These are phyloP conservation scores for Percina caprodes DNA, from an alignment of 2,113 vertebrate species.

Conservation along the genomic window DNA sequence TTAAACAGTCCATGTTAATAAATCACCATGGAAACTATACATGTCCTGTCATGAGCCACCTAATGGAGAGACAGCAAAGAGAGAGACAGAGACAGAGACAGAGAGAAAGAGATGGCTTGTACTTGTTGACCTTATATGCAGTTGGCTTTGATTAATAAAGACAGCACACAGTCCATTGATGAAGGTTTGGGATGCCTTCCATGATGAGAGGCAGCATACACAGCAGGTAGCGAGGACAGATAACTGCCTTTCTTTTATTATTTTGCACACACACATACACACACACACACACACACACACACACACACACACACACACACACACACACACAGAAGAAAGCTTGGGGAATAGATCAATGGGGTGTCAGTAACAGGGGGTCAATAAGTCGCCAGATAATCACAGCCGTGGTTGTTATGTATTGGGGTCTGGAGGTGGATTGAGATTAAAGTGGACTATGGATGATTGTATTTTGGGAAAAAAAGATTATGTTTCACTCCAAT, in stretches of 20 bases:
- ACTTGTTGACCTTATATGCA: slow-evolving; percentile 8
- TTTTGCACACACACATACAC: slow-evolving; percentile 17
- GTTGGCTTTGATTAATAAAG: slow-evolving; percentile 31
- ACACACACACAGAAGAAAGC: slow-evolving; percentile 35
- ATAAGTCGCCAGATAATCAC: slow-evolving; percentile 53
- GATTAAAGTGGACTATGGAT: slow-evolving; percentile 50
- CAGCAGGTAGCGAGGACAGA: slow-evolving; percentile 10
- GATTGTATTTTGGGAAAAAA: slow-evolving; percentile 48
- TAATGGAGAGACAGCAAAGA: not conserved
- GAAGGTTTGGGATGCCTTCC: not conserved
- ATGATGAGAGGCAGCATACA: slow-evolving; percentile 39
- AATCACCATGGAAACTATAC: slow-evolving; percentile 7
- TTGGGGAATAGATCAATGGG: slow-evolving; percentile 43
- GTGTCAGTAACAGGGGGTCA: slow-evolving; percentile 49
- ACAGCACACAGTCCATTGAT: slow-evolving; percentile 9
- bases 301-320: slow-evolving; percentile 29
- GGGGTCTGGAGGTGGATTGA: slow-evolving; percentile 40
- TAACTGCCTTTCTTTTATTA: slow-evolving; percentile 22
- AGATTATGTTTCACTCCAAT: slow-evolving; percentile 47
- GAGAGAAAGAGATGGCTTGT: not conserved
- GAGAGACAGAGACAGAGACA: not conserved
- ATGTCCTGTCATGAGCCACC: not conserved
- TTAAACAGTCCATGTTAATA: slow-evolving; percentile 4
- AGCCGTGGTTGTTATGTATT: slow-evolving; percentile 44
- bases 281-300: slow-evolving; percentile 41